These are phyloP conservation scores for Rhinoraja longicauda DNA, from an alignment of 2,797 vertebrate genomes.

Conservation along the genomic window DNA sequence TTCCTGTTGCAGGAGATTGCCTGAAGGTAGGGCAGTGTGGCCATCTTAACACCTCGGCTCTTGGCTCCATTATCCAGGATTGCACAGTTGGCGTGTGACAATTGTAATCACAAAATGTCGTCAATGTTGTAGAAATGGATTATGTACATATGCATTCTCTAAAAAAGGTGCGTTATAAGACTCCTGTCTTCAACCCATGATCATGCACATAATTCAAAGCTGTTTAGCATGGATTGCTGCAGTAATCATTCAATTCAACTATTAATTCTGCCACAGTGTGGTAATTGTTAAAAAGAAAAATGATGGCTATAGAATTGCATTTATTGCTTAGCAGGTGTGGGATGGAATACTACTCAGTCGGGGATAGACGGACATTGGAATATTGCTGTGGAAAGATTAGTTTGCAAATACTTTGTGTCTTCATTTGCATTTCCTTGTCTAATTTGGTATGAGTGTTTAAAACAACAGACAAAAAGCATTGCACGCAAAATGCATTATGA, in stretches of 20 bases:
- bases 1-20: slow-evolving; percentile 24
- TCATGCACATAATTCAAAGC: neutral
- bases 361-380: neutral
- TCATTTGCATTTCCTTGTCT: neutral
- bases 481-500: neutral
- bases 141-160: neutral
- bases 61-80: neutral
- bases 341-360: too few species aligned
- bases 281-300: slow-evolving; percentile 1
- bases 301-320: neutral
- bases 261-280: slow-evolving; percentile 7
- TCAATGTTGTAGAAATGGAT: neutral
- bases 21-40: neutral
- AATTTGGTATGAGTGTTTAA: neutral
- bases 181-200: neutral
- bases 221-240: neutral
- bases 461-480: neutral
- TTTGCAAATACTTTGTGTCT: neutral
- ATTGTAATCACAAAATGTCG: neutral
- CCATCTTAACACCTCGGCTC: neutral
- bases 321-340: neutral
- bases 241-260: slow-evolving; percentile 21
- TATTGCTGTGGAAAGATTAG: neutral
- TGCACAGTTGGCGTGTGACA: neutral
- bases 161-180: neutral